Evolutionary conservation across 2,888 invertebrate species (phyloP), one percentile per base, ranked within the genome.

Genomic region (Aspidapion aeneum): DNA sequence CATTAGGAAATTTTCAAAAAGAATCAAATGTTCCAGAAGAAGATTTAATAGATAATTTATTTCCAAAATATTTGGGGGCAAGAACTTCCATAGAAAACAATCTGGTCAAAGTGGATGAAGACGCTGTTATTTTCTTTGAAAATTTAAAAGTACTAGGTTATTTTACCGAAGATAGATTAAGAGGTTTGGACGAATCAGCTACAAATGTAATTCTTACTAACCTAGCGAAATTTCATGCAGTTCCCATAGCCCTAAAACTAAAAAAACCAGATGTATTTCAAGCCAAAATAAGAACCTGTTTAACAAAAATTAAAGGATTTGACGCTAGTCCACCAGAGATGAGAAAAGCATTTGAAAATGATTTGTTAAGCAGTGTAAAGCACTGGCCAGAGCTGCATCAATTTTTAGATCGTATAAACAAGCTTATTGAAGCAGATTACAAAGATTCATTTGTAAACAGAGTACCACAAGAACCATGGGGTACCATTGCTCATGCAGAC

Each of bases 61-160:
- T 83, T 62, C 82, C 86, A 0, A 79, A 80, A 9, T 84, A 82
- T 66, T 86, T 81, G 71, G 86, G 86, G 0, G 82, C 83, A 1
- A 77, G 86, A 55, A 72, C 84, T 19, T 81, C 80, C 50, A 70
- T 82, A 9, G n/a, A n/a, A n/a, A 66, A 73, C 1, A 71, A 73
- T 58, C 72, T 72, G 18, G 71, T 74, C 55, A 74, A 76, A 19
- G 83, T 86, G 1, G 85, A 86, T 66, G 81, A 84, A 0, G 80
- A 86, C 68, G 86, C 85, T 0, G 81, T 84, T 0, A 76, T 87
- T 16, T 71, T 87, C 1, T 78, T 86, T 70, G 85, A 86, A 69
- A 86, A 87, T 73, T 70, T 86, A 2, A 84, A 83, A 64, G 66
- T 70, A 0, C 72, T 75, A 12, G 85, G 83, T 0, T 87, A 81